These are phyloP conservation scores for Cyanistes caeruleus DNA, from an alignment of 2,113 vertebrate genomes.

Conservation along the genomic window DNA sequence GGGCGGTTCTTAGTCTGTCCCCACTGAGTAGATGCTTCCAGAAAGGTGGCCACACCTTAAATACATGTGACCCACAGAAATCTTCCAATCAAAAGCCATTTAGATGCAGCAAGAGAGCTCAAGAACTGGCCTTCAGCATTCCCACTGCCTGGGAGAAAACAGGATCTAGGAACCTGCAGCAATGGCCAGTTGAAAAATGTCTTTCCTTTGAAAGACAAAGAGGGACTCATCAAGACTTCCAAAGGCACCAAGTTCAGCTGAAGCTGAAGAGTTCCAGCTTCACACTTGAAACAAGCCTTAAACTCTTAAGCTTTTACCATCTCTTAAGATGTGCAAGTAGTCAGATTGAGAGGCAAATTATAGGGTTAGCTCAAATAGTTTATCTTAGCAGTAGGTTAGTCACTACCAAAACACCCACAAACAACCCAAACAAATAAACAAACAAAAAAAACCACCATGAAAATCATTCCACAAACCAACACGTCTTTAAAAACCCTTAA, in stretches of 20 bases:
- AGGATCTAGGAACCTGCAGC: background rate
- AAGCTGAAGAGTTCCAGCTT: background rate
- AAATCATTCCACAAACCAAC: background rate
- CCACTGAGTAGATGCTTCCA: fast-evolving
- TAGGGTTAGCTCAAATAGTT: background rate
- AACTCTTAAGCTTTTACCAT: background rate
- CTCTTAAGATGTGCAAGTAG: background rate
- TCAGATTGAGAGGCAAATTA: background rate
- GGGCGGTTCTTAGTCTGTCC: background rate
- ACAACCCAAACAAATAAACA: background rate
- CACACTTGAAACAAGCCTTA: background rate
- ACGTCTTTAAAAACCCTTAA: background rate
- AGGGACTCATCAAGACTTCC: background rate
- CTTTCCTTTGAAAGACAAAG: background rate
- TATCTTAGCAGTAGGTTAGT: background rate
- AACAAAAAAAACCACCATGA: background rate
- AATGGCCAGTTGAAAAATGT: fast-evolving
- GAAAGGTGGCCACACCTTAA: background rate
- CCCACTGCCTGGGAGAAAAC: background rate
- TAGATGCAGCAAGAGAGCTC: background rate
- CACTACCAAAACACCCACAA: background rate
- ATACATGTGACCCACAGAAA: background rate
- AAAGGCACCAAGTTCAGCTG: background rate
- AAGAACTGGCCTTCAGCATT: background rate
- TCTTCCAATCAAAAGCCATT: background rate